Base-by-base conservation (phyloP, 2,113 vertebrate genomes). In the Aphyosemion australe region DNA sequence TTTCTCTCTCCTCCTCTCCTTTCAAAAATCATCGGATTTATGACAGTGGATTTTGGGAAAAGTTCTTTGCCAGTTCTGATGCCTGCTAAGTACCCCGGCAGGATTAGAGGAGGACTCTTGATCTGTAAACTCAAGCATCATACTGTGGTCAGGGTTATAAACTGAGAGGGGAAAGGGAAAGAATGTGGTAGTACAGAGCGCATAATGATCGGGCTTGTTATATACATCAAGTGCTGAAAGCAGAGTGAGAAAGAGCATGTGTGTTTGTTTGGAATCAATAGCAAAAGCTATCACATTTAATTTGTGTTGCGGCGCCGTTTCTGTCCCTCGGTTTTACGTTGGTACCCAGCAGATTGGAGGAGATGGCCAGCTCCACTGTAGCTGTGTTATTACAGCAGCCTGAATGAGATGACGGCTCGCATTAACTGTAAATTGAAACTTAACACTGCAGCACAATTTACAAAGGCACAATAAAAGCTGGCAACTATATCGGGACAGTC, bases 71-170 rank as follows among this genome's bases (percentile, higher is more conserved):
- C 88, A 86, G 88, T 86, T 89, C 72, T 79, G 88, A 90, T 75
- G 88, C 80, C 78, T 75, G 84, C 81, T 87, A 82, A 89, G 84
- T 79, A 82, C 72, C 53, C 83, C 56, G 37, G 78, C 62, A 66
- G 90, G 89, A 92, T 90, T 91, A 90, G 78, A 74, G 63, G 83
- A 76, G 85, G 86, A 79, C 77, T 78, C 80, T 88, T 74, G 75
- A 85, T 76, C 81, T 80, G 82, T 78, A 73, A 72, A 45, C 70
- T 76, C 76, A 74, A 75, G 49, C 59, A 76, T 70, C 79, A 56
- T 74, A 83, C 83, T 80, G 84, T 87, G 85, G 80, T 77, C 82
- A 61, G 74, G 61, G 80, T 80, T 88, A 85, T 85, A 66, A 85
- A 70, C 73, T 41, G 78, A 77, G 54, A 21, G 46, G 45, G 21